Evolutionary conservation across 1,140 invertebrate genomes (phyloP), one percentile per base, ranked within the genome.

Genomic region (Adelges cooleyi): DNA sequence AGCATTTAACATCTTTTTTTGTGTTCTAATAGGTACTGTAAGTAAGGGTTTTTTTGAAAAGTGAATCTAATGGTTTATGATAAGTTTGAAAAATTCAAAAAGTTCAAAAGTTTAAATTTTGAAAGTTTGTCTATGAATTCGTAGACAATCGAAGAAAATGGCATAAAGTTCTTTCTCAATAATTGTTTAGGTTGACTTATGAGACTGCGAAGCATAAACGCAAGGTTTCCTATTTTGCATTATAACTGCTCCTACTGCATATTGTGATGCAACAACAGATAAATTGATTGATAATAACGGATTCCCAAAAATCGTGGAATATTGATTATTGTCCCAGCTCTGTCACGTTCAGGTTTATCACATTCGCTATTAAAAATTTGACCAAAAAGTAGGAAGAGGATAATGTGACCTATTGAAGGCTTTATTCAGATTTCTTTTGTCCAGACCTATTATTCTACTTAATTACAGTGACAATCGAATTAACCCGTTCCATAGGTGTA

Each of bases 161-260:
- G 73, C 75, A 2, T 77, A 69, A 9, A 73, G 67, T 69, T 80
- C 76, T 53, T 76, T 78, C 67, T 80, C 76, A 22, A 77, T 78
- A 66, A 74, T 72, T 1, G 74, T 69, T 67, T 75, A 79, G 2
- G 72, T 69, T 33, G 67, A 66, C 46, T 65, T 72, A 9, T 74
- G 42, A 5, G 70, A 70, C 65, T 71, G 70, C 9, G 71, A 74
- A 2, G 74, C 75, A 68, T 72, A 77, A 17, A 68, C 69, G 9
- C 74, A 69, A 15, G 72, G 73, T 46, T 69, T 53, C 4, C 65
- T 42, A 44, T 72, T 50, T 69, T 75, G 73, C 2, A 72, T 29
- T 25, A 75, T 46, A 23, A 71, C 69, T 46, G 68, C 70, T 2
- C 71, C 75, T 17, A 75, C 17, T 44, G 71, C 74, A 67, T 71